These are phyloP conservation scores for Numida meleagris DNA, from an alignment of 2,113 vertebrate species.

Conservation along the genomic window DNA sequence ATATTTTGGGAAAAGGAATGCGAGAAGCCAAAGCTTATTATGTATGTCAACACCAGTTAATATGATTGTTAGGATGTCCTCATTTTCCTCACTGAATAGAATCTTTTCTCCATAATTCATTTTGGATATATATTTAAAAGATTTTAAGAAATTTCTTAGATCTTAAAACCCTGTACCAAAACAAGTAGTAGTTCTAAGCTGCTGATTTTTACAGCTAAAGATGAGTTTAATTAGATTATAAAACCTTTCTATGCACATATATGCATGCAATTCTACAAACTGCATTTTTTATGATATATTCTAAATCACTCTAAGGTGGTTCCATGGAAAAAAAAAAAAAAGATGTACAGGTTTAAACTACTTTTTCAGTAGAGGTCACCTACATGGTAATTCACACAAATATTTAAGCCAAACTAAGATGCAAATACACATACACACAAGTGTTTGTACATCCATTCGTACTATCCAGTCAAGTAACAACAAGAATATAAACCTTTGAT, in stretches of 20 bases:
- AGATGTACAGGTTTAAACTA: background rate
- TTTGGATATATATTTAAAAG: background rate
- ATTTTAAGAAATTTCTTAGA: background rate
- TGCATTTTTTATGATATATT: background rate
- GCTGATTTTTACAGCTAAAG: background rate
- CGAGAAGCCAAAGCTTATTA: background rate
- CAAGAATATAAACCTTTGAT: background rate
- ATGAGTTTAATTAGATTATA: background rate
- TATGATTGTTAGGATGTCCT: background rate
- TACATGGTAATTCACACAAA: background rate
- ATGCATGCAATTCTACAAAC: background rate
- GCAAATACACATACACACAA: accelerated
- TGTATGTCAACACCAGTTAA: background rate
- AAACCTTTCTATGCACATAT: background rate
- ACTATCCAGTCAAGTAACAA: background rate
- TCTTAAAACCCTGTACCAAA: background rate
- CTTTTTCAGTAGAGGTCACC: background rate
- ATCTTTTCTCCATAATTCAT: background rate
- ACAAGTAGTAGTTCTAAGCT: background rate
- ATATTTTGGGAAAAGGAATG: background rate
- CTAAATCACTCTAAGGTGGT: background rate
- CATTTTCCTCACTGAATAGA: background rate
- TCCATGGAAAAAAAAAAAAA: background rate
- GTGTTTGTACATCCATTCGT: accelerated
- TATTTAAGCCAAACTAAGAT: background rate